Evolutionary conservation across 2,113 vertebrate genomes (phyloP), one percentile per base, ranked within the genome.

Genomic region (Trichomycterus rosablanca): DNA sequence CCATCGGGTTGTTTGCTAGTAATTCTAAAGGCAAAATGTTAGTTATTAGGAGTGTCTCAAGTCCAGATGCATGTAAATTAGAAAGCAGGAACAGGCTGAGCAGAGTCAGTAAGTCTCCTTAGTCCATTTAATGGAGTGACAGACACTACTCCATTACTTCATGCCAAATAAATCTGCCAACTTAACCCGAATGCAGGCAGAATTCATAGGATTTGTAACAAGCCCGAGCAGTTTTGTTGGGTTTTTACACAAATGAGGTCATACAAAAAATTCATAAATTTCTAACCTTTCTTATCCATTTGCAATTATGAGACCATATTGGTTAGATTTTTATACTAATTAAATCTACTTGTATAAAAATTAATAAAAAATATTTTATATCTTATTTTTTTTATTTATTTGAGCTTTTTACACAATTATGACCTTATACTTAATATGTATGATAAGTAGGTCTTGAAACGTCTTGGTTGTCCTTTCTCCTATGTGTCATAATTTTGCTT

Each of bases 61-160:
- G 35, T 63, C 8, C 28, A 44, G 26, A 54, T 63, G 50, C 35
- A 55, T 23, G 18, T 7, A 11, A 54, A 63, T 45, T 54, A 45
- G 19, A 54, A 20, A 45, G n/a, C 15, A 63, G 12, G 11, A 50
- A 6, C 16, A 15, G 18, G 18, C 26, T 32, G 12, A 7, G 18
- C 18, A 23, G 14, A 63, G 39, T 19, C 49, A 53, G 12, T 10
- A 42, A 52, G 39, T 28, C 26, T 45, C 49, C 26, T 9, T 5
- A n/a, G 15, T 30, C 23, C 16, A 34, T 39, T 40, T 48, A 46
- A 22, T 16, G 3, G 46, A 30, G 34, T 28, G 19, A 42, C 12
- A 42, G 10, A 15, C 51, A 14, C 32, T 22, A 20, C 51, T 37
- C 10, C 35, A 24, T 55, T 55, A 55, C 52, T n/a, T 40, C 37